phyloP scores from a whole-genome alignment of 2,888 invertebrate species.

The Fissipunctia ypsillon region DNA sequence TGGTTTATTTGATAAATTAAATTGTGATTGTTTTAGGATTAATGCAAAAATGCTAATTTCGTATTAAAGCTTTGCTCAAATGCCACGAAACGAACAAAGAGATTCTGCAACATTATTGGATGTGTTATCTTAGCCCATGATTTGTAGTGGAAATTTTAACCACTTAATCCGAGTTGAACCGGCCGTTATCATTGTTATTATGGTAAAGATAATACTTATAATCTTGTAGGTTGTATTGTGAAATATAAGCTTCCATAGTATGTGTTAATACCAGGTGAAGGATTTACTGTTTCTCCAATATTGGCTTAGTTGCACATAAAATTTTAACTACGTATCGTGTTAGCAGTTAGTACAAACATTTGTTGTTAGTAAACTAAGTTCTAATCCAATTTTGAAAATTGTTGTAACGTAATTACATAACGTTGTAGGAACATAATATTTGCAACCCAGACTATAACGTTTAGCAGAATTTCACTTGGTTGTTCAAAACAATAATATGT shows the following conservation, averaged over 20 bases:
- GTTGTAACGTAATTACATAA: constrained; percentile 17
- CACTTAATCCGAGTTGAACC: constrained; percentile 72
- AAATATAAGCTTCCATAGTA: constrained; percentile 73
- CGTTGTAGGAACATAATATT: constrained; percentile 7
- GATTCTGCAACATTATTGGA: constrained; percentile 37
- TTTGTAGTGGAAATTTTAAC: constrained; percentile 81
- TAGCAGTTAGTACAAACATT: constrained; percentile 42
- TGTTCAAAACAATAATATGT: not conserved
- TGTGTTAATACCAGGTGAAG: constrained; percentile 67
- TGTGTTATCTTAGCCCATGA: constrained; percentile 59
- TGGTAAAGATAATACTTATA: constrained; percentile 75
- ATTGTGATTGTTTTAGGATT: constrained; percentile 21
- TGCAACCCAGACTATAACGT: not conserved
- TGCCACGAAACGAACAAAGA: constrained; percentile 24
- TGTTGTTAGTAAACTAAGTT: constrained; percentile 37
- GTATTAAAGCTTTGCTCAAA: not conserved
- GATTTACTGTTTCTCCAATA: constrained; percentile 74
- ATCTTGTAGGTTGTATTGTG: constrained; percentile 76
- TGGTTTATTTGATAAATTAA: constrained; percentile 46
- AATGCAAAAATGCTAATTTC: constrained; percentile 3
- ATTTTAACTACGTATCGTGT: constrained; percentile 39
- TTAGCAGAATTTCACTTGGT: not conserved
- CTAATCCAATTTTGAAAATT: constrained; percentile 39
- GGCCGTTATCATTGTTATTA: constrained; percentile 74
- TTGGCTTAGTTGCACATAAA: constrained; percentile 69